Percentiles rank a stretch among this genome's conserved stretches.
These are phyloP conservation scores for Neotoma lepida DNA, from an alignment of 2,113 vertebrate genomes.

Conservation along the genomic window DNA sequence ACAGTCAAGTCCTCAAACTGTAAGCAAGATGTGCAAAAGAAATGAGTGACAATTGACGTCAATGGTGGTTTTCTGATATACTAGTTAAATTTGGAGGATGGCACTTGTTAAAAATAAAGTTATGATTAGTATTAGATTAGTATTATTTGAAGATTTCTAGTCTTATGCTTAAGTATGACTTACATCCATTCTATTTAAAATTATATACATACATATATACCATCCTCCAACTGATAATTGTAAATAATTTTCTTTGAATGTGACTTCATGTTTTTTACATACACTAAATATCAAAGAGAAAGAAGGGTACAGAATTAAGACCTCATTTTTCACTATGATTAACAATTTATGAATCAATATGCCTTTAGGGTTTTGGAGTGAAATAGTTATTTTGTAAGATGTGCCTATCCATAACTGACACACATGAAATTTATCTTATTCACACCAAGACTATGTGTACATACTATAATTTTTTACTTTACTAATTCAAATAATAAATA, in stretches of 20 bases:
- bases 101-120: not conserved
- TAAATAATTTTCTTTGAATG: not conserved
- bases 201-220: not conserved
- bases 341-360: slow-evolving; percentile 17
- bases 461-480: not conserved
- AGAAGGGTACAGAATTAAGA: not conserved
- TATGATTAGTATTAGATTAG: not conserved
- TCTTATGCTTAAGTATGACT: slow-evolving; percentile 10
- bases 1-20: not conserved
- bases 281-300: not conserved
- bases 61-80: not conserved
- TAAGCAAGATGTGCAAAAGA: not conserved
- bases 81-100: not conserved
- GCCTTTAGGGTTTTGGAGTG: not conserved
- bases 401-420: not conserved
- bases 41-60: not conserved
- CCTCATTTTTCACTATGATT: slow-evolving; percentile 10
- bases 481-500: not conserved
- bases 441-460: not conserved
- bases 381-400: slow-evolving; percentile 20
- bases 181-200: not conserved
- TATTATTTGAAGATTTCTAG: slow-evolving; percentile 25
- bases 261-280: not conserved
- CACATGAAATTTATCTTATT: not conserved
- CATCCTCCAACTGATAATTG: not conserved